A percentile compares a stretch with the other conserved stretches of the same genome.
These are phyloP conservation scores for Acrobasis consociella DNA, from an alignment of 2,888 invertebrate species.

Conservation along the genomic window DNA sequence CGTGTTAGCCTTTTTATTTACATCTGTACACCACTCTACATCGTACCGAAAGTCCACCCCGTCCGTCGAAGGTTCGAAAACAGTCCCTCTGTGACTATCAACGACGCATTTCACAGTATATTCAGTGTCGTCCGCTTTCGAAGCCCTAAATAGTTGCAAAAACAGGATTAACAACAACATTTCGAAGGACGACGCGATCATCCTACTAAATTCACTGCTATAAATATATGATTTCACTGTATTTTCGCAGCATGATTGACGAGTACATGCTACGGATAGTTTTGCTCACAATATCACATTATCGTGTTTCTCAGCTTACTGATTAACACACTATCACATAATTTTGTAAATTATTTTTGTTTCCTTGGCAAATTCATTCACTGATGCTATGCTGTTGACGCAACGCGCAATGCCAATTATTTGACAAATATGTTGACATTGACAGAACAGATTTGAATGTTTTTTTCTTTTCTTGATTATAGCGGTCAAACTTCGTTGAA, in stretches of 20 bases:
- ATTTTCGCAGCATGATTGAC: slow-evolving; percentile 1
- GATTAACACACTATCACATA: background rate
- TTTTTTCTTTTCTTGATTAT: too few species aligned
- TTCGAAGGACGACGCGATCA: slow-evolving; percentile 21
- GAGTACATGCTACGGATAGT: background rate
- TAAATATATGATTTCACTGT: background rate
- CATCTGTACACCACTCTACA: slow-evolving; percentile 48
- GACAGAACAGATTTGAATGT: background rate
- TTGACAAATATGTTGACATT: background rate
- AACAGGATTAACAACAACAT: slow-evolving; percentile 45
- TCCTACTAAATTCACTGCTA: background rate
- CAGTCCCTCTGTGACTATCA: slow-evolving; percentile 29
- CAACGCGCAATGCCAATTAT: background rate
- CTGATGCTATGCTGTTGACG: too few species aligned
- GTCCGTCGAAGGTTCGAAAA: slow-evolving; percentile 42
- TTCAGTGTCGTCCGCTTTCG: slow-evolving; percentile 34
- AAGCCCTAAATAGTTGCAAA: slow-evolving; percentile 26
- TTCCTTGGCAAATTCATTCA: background rate
- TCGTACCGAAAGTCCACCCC: slow-evolving; percentile 52
- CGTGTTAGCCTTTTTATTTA: slow-evolving; percentile 27
- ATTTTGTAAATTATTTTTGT: background rate
- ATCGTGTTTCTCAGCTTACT: background rate
- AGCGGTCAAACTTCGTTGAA: too few species aligned
- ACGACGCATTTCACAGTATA: slow-evolving; percentile 43
- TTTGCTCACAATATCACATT: slow-evolving; percentile 3